phyloP scores from a whole-genome alignment of 1,140 invertebrate genomes.

The Rhyacophila brunnea region DNA sequence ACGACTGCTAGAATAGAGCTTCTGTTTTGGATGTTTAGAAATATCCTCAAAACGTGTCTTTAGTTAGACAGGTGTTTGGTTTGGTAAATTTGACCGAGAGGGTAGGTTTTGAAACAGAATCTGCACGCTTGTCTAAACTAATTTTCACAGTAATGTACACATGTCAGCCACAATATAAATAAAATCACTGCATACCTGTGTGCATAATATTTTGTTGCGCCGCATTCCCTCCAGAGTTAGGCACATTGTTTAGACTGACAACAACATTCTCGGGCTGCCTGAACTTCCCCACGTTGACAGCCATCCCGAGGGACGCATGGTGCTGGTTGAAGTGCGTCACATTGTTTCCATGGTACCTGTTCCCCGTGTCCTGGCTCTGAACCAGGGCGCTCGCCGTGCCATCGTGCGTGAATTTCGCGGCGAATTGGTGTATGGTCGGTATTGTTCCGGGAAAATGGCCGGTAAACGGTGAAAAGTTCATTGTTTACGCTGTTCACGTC shows the following conservation, averaged over 20 bases:
- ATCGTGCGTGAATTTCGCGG: slow-evolving; percentile 55
- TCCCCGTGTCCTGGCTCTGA: slow-evolving; percentile 35
- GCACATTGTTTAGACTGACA: slow-evolving; percentile 47
- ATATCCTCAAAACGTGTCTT: no score
- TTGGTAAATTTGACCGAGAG: no score
- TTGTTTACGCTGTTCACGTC: slow-evolving; percentile 40
- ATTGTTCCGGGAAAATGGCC: slow-evolving; percentile 63
- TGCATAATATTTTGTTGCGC: slow-evolving; percentile 35
- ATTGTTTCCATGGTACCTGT: slow-evolving; percentile 33
- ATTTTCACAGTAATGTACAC: no score
- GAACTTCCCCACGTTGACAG: slow-evolving; percentile 52
- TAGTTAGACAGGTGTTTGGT: no score
- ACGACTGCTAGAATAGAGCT: no score
- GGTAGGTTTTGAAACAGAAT: no score
- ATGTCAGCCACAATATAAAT: no score
- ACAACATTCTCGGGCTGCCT: slow-evolving; percentile 50
- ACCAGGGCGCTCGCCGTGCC: slow-evolving; percentile 38
- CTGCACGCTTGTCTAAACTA: no score
- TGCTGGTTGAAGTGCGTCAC: slow-evolving; percentile 39
- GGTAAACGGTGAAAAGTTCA: slow-evolving; percentile 68
- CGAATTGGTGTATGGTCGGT: slow-evolving; percentile 64
- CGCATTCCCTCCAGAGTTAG: slow-evolving; percentile 36
- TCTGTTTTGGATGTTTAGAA: no score
- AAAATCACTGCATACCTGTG: slow-evolving; percentile 30
- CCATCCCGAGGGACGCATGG: slow-evolving; percentile 39